Percentiles rank a stretch among this genome's conserved stretches.
Conservation (phyloP, 2,888 invertebrate genomes). For the Blastobasis adustella region DNA sequence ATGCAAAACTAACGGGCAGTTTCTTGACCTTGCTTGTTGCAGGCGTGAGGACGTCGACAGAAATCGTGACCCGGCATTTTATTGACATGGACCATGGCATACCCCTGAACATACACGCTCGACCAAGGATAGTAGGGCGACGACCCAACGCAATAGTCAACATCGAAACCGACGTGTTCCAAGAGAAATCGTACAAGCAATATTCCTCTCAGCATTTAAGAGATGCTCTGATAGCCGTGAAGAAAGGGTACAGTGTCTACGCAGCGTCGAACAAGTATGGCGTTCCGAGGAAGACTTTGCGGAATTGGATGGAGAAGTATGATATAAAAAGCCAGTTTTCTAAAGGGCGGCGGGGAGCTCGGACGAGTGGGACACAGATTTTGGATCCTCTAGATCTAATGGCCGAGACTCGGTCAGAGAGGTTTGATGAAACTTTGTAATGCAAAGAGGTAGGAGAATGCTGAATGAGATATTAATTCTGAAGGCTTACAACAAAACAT, state of each 20-base stretch:
- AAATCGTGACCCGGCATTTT: conserved; percentile 66
- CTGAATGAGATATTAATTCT: too few species aligned
- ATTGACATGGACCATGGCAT: conserved; percentile 65
- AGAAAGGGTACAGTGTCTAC: conserved; percentile 71
- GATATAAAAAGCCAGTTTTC: conserved; percentile 72
- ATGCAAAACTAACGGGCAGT: conserved; percentile 42
- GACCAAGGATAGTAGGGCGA: conserved; percentile 58
- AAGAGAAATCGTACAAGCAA: conserved; percentile 69
- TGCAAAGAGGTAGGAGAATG: too few species aligned
- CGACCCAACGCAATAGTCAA: conserved; percentile 62
- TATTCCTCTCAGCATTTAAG: conserved; percentile 67
- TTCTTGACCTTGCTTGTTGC: conserved; percentile 68
- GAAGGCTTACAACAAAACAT: too few species aligned
- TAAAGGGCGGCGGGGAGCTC: conserved; percentile 58
- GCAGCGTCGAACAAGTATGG: conserved; percentile 73
- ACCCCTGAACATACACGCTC: conserved; percentile 58
- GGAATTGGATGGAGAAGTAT: conserved; percentile 76
- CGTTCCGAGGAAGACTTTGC: conserved; percentile 69
- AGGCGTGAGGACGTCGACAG: conserved; percentile 65
- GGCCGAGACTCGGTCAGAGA: conserved; percentile 44
- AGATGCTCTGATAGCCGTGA: conserved; percentile 66
- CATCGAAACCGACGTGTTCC: conserved; percentile 65
- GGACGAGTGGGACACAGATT: conserved; percentile 29
- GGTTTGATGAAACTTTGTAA: conserved; percentile 31
- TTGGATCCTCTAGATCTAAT: conserved; percentile 58